Conservation (phyloP, 2,113 vertebrate genomes). For the Heterotilapia buettikoferi region DNA sequence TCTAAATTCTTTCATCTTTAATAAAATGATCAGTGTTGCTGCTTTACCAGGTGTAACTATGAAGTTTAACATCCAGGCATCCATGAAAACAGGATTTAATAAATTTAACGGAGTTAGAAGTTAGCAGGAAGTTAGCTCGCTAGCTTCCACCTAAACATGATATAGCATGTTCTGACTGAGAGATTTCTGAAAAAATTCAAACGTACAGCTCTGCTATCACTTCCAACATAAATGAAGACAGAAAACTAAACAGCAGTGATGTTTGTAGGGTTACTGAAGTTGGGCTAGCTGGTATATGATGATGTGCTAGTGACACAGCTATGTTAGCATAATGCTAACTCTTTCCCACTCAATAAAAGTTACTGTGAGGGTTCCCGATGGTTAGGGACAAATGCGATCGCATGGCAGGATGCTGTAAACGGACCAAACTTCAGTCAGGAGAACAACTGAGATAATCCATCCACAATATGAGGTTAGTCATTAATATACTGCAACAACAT, state of each 20-base stretch:
- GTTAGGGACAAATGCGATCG: not conserved
- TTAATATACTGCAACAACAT: not conserved
- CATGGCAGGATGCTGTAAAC: not conserved
- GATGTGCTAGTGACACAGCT: not conserved
- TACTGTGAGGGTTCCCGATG: not conserved
- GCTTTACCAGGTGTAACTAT: too few relatives aligned
- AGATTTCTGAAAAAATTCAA: not conserved
- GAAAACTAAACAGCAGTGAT: not conserved
- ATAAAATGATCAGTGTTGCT: too few relatives aligned
- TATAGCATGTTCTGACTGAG: not conserved
- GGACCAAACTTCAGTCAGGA: not conserved
- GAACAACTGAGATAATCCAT: not conserved
- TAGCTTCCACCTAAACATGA: not conserved
- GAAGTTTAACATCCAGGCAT: too few relatives aligned
- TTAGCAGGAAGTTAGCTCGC: not conserved
- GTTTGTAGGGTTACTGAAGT: not conserved
- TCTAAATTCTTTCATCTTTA: too few relatives aligned
- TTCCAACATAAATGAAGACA: not conserved
- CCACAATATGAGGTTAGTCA: not conserved
- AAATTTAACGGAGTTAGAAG: not conserved
- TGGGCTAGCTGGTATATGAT: not conserved
- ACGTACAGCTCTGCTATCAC: too few relatives aligned
- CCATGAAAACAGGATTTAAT: too few relatives aligned
- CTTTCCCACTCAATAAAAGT: not conserved
- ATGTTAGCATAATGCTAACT: not conserved